Evolutionary conservation across 2,888 invertebrate species (phyloP).

Genomic region (Luperina testacea): DNA sequence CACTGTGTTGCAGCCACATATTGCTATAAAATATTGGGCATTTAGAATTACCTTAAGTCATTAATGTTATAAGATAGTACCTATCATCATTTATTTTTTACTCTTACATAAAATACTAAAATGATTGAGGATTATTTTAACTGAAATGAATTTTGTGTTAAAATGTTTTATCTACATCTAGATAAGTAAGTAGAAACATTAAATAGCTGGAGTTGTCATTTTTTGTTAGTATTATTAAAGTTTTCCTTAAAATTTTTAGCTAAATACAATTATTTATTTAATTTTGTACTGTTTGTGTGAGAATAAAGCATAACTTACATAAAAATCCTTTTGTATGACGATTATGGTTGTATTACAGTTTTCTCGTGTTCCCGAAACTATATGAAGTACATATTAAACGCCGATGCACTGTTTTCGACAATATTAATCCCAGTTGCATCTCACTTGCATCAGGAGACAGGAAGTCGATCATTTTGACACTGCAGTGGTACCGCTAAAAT

Average conservation of each 20-base stretch:
- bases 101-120: too few relatives aligned
- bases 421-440: slow-evolving; percentile 6
- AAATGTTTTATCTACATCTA: neutral
- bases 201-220: neutral
- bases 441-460: neutral
- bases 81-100: neutral
- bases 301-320: slow-evolving; percentile 30
- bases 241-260: too few relatives aligned
- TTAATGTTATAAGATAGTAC: neutral
- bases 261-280: neutral
- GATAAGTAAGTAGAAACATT: neutral
- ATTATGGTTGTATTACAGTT: neutral
- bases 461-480: slow-evolving; percentile 29
- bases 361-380: neutral
- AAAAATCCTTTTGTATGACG: neutral
- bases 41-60: too few relatives aligned
- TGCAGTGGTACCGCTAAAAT: slow-evolving; percentile 18
- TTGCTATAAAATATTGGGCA: too few relatives aligned
- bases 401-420: neutral
- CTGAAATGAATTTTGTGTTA: neutral
- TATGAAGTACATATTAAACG: neutral
- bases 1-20: too few relatives aligned
- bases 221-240: neutral
- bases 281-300: neutral
- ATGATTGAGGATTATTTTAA: neutral